Percentiles rank a stretch among this genome's conserved stretches.
phyloP scores from a whole-genome alignment of 2,888 invertebrate genomes.

The Erynnis tages region DNA sequence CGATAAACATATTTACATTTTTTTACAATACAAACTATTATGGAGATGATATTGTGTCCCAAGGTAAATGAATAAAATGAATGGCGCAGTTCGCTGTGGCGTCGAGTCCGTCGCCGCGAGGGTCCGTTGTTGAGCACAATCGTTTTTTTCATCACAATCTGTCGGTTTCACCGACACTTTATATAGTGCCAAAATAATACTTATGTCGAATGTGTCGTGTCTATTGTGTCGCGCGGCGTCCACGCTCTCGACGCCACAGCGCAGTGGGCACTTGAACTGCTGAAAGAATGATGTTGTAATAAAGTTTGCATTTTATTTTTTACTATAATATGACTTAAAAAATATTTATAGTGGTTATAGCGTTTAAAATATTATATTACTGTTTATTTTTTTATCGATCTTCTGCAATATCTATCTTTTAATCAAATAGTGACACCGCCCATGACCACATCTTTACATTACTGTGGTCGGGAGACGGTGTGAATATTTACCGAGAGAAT shows the following conservation, averaged over 20 bases:
- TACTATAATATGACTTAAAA: constrained; percentile 38
- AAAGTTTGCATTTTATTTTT: constrained; percentile 36
- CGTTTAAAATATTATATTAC: constrained; percentile 34
- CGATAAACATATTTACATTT: constrained; percentile 24
- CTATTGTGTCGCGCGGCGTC: neutral
- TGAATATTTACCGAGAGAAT: constrained; percentile 27
- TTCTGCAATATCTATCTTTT: constrained; percentile 43
- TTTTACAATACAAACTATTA: constrained; percentile 20
- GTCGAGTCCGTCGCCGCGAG: neutral
- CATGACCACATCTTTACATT: constrained; percentile 10
- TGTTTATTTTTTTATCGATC: constrained; percentile 69
- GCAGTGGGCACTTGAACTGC: neutral
- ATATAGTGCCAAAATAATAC: constrained; percentile 14
- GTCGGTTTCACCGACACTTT: neutral
- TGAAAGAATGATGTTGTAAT: constrained; percentile 15
- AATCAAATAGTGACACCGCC: constrained; percentile 35
- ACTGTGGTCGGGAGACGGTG: constrained; percentile 13
- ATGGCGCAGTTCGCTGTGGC: constrained; percentile 6
- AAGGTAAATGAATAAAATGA: constrained; percentile 3
- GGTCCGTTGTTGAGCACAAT: too few relatives aligned
- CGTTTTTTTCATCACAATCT: too few relatives aligned
- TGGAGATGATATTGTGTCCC: constrained; percentile 14
- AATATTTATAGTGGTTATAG: constrained; percentile 45
- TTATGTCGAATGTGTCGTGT: neutral
- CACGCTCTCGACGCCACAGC: neutral